A percentile compares a stretch with the other conserved stretches of the same genome.
These are phyloP conservation scores for Chionodraco myersi DNA, from an alignment of 2,113 vertebrate genomes.

Conservation along the genomic window DNA sequence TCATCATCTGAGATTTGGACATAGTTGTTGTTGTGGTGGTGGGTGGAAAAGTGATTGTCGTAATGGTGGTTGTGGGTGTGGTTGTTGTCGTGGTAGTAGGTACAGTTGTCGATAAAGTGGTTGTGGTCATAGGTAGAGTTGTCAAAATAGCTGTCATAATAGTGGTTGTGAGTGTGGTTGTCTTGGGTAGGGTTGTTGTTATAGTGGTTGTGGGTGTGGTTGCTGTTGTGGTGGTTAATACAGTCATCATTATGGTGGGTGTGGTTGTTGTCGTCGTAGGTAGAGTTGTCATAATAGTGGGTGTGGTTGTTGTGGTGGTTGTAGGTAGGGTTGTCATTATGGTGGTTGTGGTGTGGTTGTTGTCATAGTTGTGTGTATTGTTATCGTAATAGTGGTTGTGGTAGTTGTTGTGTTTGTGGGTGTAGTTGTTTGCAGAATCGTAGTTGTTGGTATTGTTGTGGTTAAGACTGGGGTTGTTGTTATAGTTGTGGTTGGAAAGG, in stretches of 20 bases:
- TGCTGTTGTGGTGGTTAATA: not conserved
- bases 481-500: not conserved
- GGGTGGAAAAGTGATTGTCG: too few species aligned
- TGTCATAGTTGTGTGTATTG: not conserved
- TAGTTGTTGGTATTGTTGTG: not conserved
- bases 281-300: not conserved
- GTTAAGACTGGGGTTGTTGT: not conserved
- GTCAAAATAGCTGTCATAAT: not conserved
- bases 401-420: not conserved
- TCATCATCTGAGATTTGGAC: conserved; percentile 37
- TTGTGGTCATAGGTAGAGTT: not conserved
- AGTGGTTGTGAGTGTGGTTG: not conserved
- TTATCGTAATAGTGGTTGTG: not conserved
- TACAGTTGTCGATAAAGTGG: not conserved
- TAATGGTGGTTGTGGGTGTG: not conserved
- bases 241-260: not conserved
- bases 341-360: not conserved
- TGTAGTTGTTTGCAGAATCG: not conserved
- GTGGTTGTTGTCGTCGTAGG: not conserved
- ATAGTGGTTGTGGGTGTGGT: not conserved
- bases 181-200: not conserved
- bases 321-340: not conserved
- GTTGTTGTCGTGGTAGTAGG: not conserved
- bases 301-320: not conserved
- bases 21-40: not conserved